A percentile compares a stretch with the other conserved stretches of the same genome.
These are phyloP conservation scores for Scaptodrosophila latifasciaeformis DNA, from an alignment of 2,888 invertebrate genomes.

Conservation along the genomic window DNA sequence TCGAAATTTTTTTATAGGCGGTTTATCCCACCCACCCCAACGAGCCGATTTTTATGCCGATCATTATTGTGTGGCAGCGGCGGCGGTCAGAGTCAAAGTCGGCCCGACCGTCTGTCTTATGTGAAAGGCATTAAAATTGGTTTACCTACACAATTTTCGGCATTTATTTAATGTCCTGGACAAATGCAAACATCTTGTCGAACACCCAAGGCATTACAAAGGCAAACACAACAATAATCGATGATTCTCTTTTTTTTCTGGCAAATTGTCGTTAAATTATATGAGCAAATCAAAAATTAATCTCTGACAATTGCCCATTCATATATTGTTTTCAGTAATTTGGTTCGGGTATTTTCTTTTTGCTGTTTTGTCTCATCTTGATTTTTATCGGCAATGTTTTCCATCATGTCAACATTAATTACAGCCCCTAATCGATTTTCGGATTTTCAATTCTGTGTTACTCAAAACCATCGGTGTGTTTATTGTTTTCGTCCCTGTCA, in stretches of 20 bases:
- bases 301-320: slow-evolving; percentile 3
- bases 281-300: slow-evolving; percentile 30
- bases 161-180: slow-evolving; percentile 7
- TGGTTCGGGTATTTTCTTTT: slow-evolving; percentile 1
- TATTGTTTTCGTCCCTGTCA: background rate
- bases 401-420: slow-evolving; percentile 7
- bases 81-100: no score
- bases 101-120: no score
- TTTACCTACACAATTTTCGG: slow-evolving; percentile 18
- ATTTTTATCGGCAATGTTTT: slow-evolving; percentile 7
- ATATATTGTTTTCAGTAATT: slow-evolving; percentile 1
- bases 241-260: slow-evolving; percentile 3
- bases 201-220: background rate
- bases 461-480: slow-evolving; percentile 4
- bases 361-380: slow-evolving; percentile 33
- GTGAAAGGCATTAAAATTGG: slow-evolving; percentile 12
- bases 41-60: no score
- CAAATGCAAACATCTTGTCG: background rate
- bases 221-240: slow-evolving; percentile 15
- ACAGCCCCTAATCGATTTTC: slow-evolving; percentile 36
- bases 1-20: no score
- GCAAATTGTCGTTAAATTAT: slow-evolving; percentile 18
- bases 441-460: slow-evolving; percentile 16
- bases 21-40: no score
- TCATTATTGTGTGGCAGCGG: no score